These are phyloP conservation scores for Tilapia sparmanii DNA, from an alignment of 2,113 vertebrate species.

Conservation along the genomic window DNA sequence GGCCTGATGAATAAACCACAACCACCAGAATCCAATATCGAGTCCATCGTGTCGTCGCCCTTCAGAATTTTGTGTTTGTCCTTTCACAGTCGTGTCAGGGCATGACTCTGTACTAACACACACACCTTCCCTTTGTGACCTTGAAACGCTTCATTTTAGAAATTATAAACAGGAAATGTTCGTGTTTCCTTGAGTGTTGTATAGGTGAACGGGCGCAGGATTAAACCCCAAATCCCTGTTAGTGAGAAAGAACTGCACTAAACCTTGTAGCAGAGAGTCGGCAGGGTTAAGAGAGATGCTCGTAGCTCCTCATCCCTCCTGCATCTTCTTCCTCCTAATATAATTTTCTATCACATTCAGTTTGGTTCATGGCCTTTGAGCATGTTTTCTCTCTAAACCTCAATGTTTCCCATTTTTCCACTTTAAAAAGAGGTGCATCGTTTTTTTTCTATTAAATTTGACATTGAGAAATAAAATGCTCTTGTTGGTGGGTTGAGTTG, in stretches of 20 bases:
- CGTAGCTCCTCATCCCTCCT: neutral
- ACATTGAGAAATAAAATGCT: slow-evolving; percentile 12
- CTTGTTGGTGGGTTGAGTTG: neutral
- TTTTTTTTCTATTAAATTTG: slow-evolving; percentile 14
- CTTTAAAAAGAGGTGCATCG: neutral
- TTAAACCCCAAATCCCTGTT: slow-evolving; percentile 3
- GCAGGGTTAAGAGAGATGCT: slow-evolving; percentile 38
- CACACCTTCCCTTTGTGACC: neutral
- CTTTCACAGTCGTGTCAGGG: neutral
- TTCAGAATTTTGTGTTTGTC: neutral
- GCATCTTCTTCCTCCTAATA: neutral
- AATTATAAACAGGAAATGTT: slow-evolving; percentile 23
- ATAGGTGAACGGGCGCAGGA: neutral
- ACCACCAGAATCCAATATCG: neutral
- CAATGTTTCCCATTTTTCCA: neutral
- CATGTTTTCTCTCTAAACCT: neutral
- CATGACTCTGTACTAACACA: neutral
- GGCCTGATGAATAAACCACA: neutral
- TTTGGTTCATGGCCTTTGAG: neutral
- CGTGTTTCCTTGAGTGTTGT: slow-evolving; percentile 15
- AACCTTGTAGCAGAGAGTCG: slow-evolving; percentile 40
- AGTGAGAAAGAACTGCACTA: neutral
- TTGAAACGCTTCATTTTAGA: slow-evolving; percentile 17
- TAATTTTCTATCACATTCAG: neutral
- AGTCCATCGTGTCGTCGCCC: neutral